phyloP scores from a whole-genome alignment of 2,797 vertebrate species.

The Cirrhinus molitorella region DNA sequence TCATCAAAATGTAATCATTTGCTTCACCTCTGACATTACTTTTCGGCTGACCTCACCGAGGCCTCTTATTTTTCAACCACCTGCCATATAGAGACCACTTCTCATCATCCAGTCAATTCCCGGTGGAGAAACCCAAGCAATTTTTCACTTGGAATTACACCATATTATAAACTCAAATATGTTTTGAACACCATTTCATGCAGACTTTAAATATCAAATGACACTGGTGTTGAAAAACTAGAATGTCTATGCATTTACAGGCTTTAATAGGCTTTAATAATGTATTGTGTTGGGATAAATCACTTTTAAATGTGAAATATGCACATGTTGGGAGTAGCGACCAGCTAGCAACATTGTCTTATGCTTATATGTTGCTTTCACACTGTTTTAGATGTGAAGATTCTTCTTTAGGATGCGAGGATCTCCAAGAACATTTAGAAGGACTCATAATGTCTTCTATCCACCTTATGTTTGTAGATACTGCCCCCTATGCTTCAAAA shows the following conservation, averaged over 20 bases:
- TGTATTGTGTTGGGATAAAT: not conserved
- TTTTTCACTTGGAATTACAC: conserved; percentile 2
- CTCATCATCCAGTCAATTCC: conserved; percentile 7
- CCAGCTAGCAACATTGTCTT: not conserved
- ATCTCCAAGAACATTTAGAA: not conserved
- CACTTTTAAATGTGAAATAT: not conserved
- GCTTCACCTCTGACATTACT: conserved; percentile 15
- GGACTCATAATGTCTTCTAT: not conserved
- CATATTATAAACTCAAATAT: not conserved
- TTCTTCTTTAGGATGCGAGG: not conserved
- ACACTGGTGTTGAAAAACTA: not conserved
- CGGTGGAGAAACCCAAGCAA: not conserved
- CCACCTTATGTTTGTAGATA: conserved; percentile 73
- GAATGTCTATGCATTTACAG: not conserved
- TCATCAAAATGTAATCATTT: conserved; percentile 39
- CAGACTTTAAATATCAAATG: not conserved
- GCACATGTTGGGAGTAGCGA: not conserved
- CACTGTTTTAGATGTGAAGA: not conserved
- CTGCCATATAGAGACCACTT: conserved; percentile 12
- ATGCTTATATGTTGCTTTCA: not conserved
- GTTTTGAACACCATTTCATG: not conserved
- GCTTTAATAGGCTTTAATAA: not conserved
- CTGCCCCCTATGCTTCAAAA: conserved; percentile 78
- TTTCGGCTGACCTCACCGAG: conserved; percentile 16
- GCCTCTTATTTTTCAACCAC: conserved; percentile 21